phyloP scores from a whole-genome alignment of 2,888 invertebrate genomes.

The Brachyptera putata region DNA sequence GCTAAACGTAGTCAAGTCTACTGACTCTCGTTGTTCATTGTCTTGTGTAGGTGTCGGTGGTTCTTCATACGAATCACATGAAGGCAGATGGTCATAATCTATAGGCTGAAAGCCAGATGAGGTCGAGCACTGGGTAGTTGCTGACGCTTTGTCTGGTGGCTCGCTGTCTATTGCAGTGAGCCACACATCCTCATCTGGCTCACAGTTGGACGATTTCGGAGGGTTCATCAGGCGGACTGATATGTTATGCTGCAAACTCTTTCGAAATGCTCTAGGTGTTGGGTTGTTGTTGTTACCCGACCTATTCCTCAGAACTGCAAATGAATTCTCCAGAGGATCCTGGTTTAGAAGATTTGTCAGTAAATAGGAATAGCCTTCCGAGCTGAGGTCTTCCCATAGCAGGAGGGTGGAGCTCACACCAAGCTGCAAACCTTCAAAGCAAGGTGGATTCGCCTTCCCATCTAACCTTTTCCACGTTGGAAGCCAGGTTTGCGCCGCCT shows the following conservation, averaged over 20 bases:
- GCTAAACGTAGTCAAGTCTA: no score
- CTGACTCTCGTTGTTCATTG: no score
- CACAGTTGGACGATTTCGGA: slow-evolving; percentile 25
- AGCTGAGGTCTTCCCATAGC: slow-evolving; percentile 33
- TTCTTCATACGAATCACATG: no score
- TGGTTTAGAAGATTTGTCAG: slow-evolving; percentile 34
- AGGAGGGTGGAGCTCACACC: slow-evolving; percentile 34
- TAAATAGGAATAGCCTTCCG: slow-evolving; percentile 30
- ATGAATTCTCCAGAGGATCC: slow-evolving; percentile 36
- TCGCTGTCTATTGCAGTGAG: background rate
- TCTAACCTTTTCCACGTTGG: background rate
- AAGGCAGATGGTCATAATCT: no score
- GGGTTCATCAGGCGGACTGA: slow-evolving; percentile 11
- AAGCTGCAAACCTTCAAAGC: slow-evolving; percentile 35
- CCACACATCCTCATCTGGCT: slow-evolving; percentile 32
- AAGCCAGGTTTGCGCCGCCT: background rate
- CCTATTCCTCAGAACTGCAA: slow-evolving; percentile 33
- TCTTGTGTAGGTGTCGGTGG: no score
- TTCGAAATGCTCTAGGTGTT: slow-evolving; percentile 30
- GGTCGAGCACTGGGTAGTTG: no score
- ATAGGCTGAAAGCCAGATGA: no score
- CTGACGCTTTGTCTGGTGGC: no score
- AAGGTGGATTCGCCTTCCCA: slow-evolving; percentile 32
- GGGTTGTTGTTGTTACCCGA: slow-evolving; percentile 35
- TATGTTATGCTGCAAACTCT: slow-evolving; percentile 33